Evolutionary conservation across 2,797 vertebrate genomes (phyloP), one percentile per base, ranked within the genome.

Genomic region (Rhinella marina): DNA sequence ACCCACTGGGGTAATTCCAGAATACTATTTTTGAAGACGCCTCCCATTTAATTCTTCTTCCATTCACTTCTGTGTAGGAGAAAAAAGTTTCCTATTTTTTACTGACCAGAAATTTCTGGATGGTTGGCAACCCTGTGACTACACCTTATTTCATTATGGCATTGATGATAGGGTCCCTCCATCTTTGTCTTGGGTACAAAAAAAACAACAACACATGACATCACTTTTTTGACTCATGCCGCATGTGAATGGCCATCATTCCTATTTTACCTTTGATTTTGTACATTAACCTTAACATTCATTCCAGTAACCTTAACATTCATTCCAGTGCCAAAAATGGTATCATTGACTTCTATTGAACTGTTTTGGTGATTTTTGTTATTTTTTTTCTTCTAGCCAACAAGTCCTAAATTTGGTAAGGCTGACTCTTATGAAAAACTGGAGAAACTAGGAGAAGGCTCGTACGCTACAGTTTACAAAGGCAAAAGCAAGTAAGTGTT

Each of bases 391-490:
- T n/a, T 82, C 90, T 92, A 99, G 98, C 98, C 98, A 25, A 99
- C 98, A 72, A 99, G 97, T 92, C 98, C 98, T 84, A 99, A 98
- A 93, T 99, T 99, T 94, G 98, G 98, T 90, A 99, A 99, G 92
- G 97, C 97, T 61, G 98, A 99, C 91, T 99, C 98, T 0, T 99
- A 99, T 21, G 98, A 99, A 92, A 99, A 99, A 93, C 95, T 99
- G 92, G 98, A 99, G 93, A 99, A 99, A 91, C 94, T 99, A 77
- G 98, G 98, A 85, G 98, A 99, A 92, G 98, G 98, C 10, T 99
- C 98, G 77, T 99, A 99, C 85, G 98, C 98, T 84, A 99, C 98
- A 16, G 98, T 99, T 59, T 99, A 98, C 95, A 99, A 99, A 95
- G 98, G 98, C 86, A 99, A 99, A 94, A 99, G 98, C 98, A 99